Conservation (phyloP, 2,888 invertebrate species). For the Anagyrus pseudococci region DNA sequence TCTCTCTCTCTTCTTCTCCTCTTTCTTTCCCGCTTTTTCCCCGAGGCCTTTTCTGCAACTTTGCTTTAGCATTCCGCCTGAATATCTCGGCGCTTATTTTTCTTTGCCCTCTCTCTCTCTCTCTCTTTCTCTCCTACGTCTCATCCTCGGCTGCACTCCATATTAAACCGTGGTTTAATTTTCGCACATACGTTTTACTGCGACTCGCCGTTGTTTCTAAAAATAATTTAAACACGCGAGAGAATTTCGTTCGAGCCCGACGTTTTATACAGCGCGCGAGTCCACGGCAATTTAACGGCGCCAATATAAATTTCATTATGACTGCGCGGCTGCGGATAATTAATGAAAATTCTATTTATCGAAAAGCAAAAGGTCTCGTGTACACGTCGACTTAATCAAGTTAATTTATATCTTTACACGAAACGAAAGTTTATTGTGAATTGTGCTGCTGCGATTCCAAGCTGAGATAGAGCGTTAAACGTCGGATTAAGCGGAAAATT, state of each 20-base stretch:
- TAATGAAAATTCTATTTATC: constrained; percentile 23
- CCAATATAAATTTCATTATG: constrained; percentile 17
- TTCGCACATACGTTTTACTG: background rate
- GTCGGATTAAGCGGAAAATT: too few relatives aligned
- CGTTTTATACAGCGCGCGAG: background rate
- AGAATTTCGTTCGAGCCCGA: too few relatives aligned
- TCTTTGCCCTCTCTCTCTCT: too few relatives aligned
- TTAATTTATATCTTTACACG: constrained; percentile 15
- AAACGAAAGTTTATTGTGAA: background rate
- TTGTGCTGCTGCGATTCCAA: too few relatives aligned
- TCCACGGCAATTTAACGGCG: background rate
- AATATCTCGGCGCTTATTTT: constrained; percentile 22
- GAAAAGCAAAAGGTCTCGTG: background rate
- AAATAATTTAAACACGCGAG: background rate
- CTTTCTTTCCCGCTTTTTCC: background rate
- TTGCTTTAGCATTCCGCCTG: constrained; percentile 24
- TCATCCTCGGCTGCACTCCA: constrained; percentile 17
- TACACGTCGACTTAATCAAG: constrained; percentile 13
- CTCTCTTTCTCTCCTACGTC: background rate
- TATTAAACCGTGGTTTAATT: constrained; percentile 35
- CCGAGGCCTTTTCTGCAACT: background rate
- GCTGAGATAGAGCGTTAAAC: too few relatives aligned
- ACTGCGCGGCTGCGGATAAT: constrained; percentile 22
- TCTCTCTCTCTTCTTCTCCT: background rate
- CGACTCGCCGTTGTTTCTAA: too few relatives aligned